Percentiles rank a stretch among this genome's conserved stretches.
Conservation (phyloP, 1,140 invertebrate species). For the Coptotermes formosanus region DNA sequence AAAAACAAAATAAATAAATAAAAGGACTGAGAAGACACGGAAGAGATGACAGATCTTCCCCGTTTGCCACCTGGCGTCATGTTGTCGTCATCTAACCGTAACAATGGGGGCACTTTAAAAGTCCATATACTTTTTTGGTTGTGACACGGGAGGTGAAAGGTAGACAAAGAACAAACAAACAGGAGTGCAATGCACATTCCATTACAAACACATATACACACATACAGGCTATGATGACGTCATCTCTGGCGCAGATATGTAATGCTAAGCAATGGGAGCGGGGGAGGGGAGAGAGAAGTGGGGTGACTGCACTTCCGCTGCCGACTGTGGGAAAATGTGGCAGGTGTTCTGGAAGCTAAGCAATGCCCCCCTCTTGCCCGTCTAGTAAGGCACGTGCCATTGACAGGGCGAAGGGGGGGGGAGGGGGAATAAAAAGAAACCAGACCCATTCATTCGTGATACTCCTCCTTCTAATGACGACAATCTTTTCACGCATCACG, state of each 20-base stretch:
- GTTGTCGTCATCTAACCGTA: background rate
- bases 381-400: background rate
- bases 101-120: background rate
- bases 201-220: background rate
- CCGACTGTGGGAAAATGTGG: constrained; percentile 29
- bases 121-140: background rate
- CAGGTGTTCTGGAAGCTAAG: constrained; percentile 27
- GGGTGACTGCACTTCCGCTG: constrained; percentile 30
- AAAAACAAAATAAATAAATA: too few relatives aligned
- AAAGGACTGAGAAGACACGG: too few relatives aligned
- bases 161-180: background rate
- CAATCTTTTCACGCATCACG: background rate
- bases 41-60: background rate
- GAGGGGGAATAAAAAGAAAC: background rate
- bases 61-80: background rate
- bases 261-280: background rate
- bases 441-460: background rate
- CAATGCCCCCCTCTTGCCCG: background rate
- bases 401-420: too few relatives aligned
- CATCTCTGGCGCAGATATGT: background rate
- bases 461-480: background rate
- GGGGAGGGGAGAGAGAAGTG: background rate
- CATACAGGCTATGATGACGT: background rate
- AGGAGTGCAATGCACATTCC: background rate
- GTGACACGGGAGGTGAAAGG: background rate